Conservation (phyloP, 64 coral and sea anemone genomes). For the Dendronephthya gigantea region DNA sequence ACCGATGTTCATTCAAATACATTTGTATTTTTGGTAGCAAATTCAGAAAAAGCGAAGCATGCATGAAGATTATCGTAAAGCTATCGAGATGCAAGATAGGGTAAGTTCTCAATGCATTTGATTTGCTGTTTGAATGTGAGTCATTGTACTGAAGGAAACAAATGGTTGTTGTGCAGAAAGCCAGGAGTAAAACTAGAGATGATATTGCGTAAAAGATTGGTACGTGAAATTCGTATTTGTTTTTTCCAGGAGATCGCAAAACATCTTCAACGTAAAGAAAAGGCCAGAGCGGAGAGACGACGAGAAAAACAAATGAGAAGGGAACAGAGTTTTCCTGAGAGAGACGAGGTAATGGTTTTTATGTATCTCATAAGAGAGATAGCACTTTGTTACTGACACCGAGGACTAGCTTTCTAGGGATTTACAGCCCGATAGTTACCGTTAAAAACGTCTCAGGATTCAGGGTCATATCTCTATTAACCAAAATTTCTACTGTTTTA, state of each 20-base stretch:
- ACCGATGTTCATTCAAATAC: background rate
- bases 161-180: too few relatives aligned
- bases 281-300: background rate
- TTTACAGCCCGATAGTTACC: background rate
- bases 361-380: too few relatives aligned
- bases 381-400: too few relatives aligned
- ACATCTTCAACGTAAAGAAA: background rate
- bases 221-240: background rate
- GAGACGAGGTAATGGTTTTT: background rate
- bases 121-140: background rate
- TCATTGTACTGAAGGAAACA: too few relatives aligned
- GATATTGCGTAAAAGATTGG: background rate
- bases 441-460: background rate
- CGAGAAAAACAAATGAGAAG: constrained; percentile 4
- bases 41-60: background rate
- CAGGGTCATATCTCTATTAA: background rate
- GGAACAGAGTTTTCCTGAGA: background rate
- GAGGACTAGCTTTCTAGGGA: too few relatives aligned
- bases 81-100: background rate
- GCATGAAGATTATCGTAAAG: constrained; percentile 7
- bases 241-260: background rate
- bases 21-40: background rate
- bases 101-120: background rate
- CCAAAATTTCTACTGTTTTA: background rate
- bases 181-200: too few relatives aligned